Conservation (phyloP, 2,888 invertebrate species). For the Cephus rjabovi region DNA sequence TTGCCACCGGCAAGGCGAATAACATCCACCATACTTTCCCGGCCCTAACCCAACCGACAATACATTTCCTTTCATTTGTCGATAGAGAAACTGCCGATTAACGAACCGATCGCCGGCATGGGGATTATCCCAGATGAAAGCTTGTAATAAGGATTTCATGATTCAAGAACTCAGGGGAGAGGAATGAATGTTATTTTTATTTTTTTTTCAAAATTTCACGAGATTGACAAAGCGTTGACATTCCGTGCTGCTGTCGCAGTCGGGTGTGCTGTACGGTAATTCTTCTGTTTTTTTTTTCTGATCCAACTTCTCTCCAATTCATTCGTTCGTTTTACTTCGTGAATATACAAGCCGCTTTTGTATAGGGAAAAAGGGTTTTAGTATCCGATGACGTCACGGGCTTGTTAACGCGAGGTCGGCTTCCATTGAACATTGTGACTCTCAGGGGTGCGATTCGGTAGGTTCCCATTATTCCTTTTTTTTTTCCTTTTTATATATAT, state of each 20-base stretch:
- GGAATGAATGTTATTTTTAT: background rate
- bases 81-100: background rate
- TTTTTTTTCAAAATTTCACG: background rate
- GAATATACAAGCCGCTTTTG: background rate
- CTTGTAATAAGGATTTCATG: background rate
- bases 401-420: conserved; percentile 8
- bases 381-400: background rate
- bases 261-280: background rate
- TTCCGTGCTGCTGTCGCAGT: background rate
- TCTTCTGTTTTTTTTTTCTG: background rate
- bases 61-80: background rate
- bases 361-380: conserved; percentile 2
- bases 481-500: no score
- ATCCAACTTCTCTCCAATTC: background rate
- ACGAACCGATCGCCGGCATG: background rate
- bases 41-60: background rate
- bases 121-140: background rate
- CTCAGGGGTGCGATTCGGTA: background rate
- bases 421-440: conserved; percentile 6
- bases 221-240: background rate
- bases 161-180: background rate
- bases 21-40: background rate
- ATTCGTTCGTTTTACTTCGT: conserved; percentile 1
- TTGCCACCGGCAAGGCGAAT: background rate
- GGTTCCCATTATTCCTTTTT: background rate